Evolutionary conservation across 2,113 vertebrate species (phyloP).

Genomic region (Elachura formosa): DNA sequence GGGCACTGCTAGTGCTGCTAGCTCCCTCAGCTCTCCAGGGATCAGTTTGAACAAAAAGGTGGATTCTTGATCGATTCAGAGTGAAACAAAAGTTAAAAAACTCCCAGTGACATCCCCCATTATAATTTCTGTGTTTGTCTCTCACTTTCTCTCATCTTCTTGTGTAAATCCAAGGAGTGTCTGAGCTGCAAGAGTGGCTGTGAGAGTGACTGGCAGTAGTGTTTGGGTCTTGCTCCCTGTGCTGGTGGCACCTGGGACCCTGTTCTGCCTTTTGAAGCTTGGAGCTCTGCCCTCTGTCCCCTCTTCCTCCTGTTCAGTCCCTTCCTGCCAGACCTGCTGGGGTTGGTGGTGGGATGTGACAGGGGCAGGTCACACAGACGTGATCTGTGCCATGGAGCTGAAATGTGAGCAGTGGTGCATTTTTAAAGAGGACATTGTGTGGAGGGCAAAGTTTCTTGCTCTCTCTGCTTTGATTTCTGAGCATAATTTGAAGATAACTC

Average conservation of each 20-base stretch:
- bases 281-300: background rate
- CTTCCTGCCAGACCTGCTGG: background rate
- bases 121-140: background rate
- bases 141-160: background rate
- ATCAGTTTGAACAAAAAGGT: background rate
- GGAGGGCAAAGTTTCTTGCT: background rate
- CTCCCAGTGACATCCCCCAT: fast-evolving
- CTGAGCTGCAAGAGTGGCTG: background rate
- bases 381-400: background rate
- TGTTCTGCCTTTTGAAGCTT: background rate
- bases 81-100: background rate
- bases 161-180: background rate
- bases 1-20: too few species aligned
- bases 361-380: fast-evolving
- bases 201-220: fast-evolving
- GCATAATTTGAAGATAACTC: background rate
- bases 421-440: background rate
- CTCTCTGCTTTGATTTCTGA: background rate
- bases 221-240: background rate
- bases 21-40: too few species aligned
- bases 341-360: background rate
- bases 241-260: fast-evolving
- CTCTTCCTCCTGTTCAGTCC: background rate
- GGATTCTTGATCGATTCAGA: background rate
- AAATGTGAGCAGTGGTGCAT: background rate